Conservation (phyloP, 2,113 vertebrate genomes). For the Caranx melampygus region DNA sequence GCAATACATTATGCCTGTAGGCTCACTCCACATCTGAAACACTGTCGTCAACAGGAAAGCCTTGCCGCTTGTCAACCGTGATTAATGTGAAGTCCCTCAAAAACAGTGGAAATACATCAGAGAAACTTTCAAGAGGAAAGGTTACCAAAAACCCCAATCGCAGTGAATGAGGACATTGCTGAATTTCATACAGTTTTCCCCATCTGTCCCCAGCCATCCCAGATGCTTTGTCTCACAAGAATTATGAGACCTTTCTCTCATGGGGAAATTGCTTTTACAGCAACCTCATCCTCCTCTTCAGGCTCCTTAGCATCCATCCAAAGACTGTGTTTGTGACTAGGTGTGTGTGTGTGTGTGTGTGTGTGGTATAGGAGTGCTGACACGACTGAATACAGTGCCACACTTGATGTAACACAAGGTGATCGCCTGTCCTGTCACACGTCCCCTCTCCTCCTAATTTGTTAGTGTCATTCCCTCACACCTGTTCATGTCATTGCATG, state of each 20-base stretch:
- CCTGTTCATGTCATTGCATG: conserved; percentile 47
- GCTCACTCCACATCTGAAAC: conserved; percentile 45
- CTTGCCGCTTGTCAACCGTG: conserved; percentile 65
- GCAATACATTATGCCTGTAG: conserved; percentile 50
- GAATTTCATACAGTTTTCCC: conserved; percentile 54
- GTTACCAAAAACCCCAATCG: conserved; percentile 62
- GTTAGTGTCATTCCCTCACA: conserved; percentile 52
- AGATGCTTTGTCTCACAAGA: conserved; percentile 71
- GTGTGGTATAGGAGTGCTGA: conserved; percentile 64
- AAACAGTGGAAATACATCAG: conserved; percentile 65
- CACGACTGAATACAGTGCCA: conserved; percentile 56
- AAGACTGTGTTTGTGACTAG: conserved; percentile 10
- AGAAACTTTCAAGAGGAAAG: conserved; percentile 61
- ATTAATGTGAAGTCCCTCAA: conserved; percentile 72
- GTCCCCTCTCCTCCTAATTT: conserved; percentile 56
- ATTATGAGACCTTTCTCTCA: conserved; percentile 73
- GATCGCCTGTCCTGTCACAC: conserved; percentile 66
- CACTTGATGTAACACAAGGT: conserved; percentile 69
- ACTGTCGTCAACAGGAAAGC: conserved; percentile 53
- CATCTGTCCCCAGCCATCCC: conserved; percentile 62
- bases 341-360: conserved; percentile 39
- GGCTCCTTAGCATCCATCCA: conserved; percentile 51
- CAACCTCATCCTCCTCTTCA: conserved; percentile 60
- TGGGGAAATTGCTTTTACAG: conserved; percentile 77
- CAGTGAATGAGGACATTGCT: conserved; percentile 61